Conservation (phyloP, 92 coral and sea anemone genomes). For the Porites divaricata region DNA sequence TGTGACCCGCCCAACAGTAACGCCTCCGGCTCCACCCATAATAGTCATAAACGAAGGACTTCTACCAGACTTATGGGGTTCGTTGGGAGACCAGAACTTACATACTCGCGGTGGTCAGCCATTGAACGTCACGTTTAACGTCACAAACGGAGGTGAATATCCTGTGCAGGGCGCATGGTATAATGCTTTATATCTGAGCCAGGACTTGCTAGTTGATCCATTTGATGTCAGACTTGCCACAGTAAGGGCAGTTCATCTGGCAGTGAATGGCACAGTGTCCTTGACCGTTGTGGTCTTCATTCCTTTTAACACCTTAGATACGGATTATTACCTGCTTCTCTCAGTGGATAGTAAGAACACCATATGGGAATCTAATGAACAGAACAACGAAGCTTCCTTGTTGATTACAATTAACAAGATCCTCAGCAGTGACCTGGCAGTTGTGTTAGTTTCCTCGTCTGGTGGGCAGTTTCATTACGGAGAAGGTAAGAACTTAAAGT, state of each 20-base stretch:
- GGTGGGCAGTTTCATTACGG: slow-evolving; percentile 51
- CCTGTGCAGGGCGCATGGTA: slow-evolving; percentile 54
- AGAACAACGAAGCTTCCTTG: slow-evolving; percentile 65
- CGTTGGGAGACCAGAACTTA: slow-evolving; percentile 39
- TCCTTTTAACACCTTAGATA: slow-evolving; percentile 75
- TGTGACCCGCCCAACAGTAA: slow-evolving; percentile 34
- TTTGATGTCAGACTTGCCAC: slow-evolving; percentile 68
- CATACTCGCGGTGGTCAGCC: slow-evolving; percentile 75
- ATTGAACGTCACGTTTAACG: slow-evolving; percentile 48
- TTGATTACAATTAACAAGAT: slow-evolving; percentile 60
- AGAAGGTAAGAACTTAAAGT: slow-evolving; percentile 39
- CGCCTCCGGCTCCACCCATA: slow-evolving; percentile 9
- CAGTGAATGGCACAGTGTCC: slow-evolving; percentile 40
- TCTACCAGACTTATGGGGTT: slow-evolving; percentile 73
- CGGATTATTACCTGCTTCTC: slow-evolving; percentile 70
- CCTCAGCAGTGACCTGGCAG: slow-evolving; percentile 71
- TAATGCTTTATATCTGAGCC: slow-evolving; percentile 73
- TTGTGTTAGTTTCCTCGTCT: slow-evolving; percentile 63
- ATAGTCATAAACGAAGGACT: slow-evolving; percentile 46
- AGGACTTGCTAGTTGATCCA: slow-evolving; percentile 76
- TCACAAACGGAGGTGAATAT: slow-evolving; percentile 64
- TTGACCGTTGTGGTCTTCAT: slow-evolving; percentile 58
- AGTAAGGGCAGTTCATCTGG: slow-evolving; percentile 29
- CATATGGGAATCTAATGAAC: slow-evolving; percentile 65
- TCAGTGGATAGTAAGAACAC: slow-evolving; percentile 67